A percentile compares a stretch with the other conserved stretches of the same genome.
Evolutionary conservation across 2,797 vertebrate species (phyloP).

Genomic region (Typhlichthys eigenmanni): DNA sequence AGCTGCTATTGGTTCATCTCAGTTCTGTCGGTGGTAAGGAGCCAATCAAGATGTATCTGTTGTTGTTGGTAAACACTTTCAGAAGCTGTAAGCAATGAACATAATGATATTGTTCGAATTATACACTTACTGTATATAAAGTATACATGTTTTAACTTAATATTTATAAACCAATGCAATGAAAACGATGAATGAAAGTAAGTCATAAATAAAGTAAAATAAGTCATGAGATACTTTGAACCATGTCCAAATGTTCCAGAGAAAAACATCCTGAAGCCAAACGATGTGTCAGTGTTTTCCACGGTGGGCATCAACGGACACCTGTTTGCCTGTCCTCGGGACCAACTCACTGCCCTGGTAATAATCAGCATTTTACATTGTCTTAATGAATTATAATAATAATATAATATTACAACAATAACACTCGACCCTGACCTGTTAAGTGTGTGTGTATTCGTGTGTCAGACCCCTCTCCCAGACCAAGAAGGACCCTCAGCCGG

Average conservation of each 20-base stretch:
- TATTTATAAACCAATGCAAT: too few relatives aligned
- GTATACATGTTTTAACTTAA: too few relatives aligned
- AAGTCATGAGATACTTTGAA: too few relatives aligned
- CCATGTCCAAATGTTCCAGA: conserved; percentile 72
- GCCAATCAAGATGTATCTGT: not conserved
- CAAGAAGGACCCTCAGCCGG: conserved; percentile 93
- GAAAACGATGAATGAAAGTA: too few relatives aligned
- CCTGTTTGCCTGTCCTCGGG: conserved; percentile 89
- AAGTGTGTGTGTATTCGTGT: conserved; percentile 18
- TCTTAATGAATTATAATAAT: not conserved
- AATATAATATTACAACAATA: too few relatives aligned
- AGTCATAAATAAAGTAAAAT: too few relatives aligned
- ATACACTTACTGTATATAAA: too few relatives aligned
- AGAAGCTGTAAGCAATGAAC: too few relatives aligned
- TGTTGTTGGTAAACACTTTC: not conserved
- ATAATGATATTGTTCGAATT: too few relatives aligned
- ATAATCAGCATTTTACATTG: conserved; percentile 35
- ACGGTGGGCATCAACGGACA: conserved; percentile 91
- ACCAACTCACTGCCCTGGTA: conserved; percentile 90
- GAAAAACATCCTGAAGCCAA: conserved; percentile 91
- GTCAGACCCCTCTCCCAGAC: conserved; percentile 88
- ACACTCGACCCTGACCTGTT: too few relatives aligned
- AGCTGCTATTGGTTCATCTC: conserved; percentile 89
- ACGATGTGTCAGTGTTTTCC: conserved; percentile 94
- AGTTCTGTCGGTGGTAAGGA: conserved; percentile 88